Evolutionary conservation across 2,797 vertebrate species (phyloP), one percentile per base, ranked within the genome.

Genomic region (Ptychadena robeensis): DNA sequence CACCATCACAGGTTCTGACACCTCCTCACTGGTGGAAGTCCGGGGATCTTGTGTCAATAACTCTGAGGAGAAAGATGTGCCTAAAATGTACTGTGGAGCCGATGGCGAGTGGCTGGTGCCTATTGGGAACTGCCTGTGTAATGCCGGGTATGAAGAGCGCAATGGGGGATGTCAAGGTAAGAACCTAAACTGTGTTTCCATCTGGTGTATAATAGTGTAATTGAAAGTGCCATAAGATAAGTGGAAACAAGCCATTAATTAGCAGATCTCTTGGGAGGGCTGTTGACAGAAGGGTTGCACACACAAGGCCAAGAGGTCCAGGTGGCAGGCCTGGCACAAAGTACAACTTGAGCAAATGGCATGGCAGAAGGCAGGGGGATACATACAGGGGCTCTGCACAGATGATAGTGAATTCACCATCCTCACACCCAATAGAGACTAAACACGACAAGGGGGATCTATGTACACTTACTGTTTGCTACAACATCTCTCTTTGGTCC

Each of bases 71-170:
- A 97, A 96, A 88, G 97, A 99, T 90, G 95, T 97, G 90, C 98
- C 98, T 86, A 98, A 98, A 93, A 99, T 99, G 98, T 98, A 98
- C 93, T 99, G 98, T 0, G 97, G 98, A 80, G 97, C 98, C 76
- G 98, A 99, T 78, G 98, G 98, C 0, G 98, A 98, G 86, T 99
- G 98, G 98, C 90, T 99, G 93, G 98, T 99, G 83, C 98, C 98
- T 87, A 99, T 99, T 89, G 98, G 98, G 91, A 98, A 96, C 92
- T 99, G 98, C 82, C 85, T 98, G 25, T 99, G 98, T 90, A 96
- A 97, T 14, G 96, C 96, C 74, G 98, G 98, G 88, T 97, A 95
- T 0, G 97, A 99, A 89, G 97, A 99, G 81, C 93, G 94, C 85
- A 96, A 89, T 31, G 93, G 95, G 73, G 95, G 96, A 90, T 99